phyloP scores from a whole-genome alignment of 2,888 invertebrate genomes.

The Torymus auratus region DNA sequence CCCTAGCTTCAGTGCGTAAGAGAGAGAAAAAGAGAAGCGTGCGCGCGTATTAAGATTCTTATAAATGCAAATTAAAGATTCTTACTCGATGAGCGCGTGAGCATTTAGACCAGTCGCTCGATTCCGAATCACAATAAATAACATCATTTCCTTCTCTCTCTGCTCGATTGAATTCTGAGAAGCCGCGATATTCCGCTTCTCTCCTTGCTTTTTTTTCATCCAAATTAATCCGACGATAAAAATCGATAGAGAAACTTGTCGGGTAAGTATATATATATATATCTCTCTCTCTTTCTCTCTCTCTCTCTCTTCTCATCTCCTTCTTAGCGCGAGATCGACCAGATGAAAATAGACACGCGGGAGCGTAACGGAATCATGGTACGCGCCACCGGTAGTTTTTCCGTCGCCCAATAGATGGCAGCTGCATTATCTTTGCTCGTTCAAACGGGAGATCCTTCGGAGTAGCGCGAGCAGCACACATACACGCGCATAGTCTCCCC shows the following conservation, averaged over 20 bases:
- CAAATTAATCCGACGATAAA: slow-evolving; percentile 44
- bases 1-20: neutral
- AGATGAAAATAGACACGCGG: slow-evolving; percentile 56
- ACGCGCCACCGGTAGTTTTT: slow-evolving; percentile 68
- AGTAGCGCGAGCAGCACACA: too few relatives aligned
- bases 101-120: slow-evolving; percentile 1
- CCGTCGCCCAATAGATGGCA: slow-evolving; percentile 74
- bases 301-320: neutral
- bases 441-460: slow-evolving; percentile 58
- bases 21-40: too few relatives aligned
- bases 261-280: slow-evolving; percentile 11
- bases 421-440: slow-evolving; percentile 73
- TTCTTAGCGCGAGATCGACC: neutral
- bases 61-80: too few relatives aligned
- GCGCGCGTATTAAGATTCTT: too few relatives aligned
- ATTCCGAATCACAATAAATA: slow-evolving; percentile 4
- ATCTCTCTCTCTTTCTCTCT: neutral
- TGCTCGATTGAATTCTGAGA: neutral
- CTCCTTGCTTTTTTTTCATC: slow-evolving; percentile 40
- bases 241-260: slow-evolving; percentile 43
- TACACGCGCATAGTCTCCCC: neutral
- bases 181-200: neutral
- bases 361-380: slow-evolving; percentile 54
- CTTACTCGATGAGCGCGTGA: neutral
- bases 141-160: neutral